phyloP scores from a whole-genome alignment of 2,113 vertebrate species.

The Symphodus melops region DNA sequence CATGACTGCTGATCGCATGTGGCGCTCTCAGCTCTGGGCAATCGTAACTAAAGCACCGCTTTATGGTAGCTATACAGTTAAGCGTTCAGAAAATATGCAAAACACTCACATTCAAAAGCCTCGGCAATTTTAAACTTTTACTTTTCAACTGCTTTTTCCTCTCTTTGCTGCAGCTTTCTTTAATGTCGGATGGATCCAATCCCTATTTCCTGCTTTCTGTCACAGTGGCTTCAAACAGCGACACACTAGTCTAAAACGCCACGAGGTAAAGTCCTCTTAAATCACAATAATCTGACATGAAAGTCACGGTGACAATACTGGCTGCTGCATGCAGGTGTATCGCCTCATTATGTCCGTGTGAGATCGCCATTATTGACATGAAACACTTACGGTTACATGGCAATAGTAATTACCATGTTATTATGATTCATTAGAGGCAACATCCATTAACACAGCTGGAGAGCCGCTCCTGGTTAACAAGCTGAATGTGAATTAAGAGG shows the following conservation, averaged over 20 bases:
- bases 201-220: constrained; percentile 7
- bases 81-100: constrained; percentile 59
- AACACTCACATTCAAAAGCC: constrained; percentile 47
- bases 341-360: background rate
- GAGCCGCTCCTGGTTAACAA: constrained; percentile 5
- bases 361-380: constrained; percentile 5
- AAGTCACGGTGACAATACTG: background rate
- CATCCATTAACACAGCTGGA: constrained; percentile 41
- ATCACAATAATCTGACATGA: background rate
- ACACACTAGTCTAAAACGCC: background rate
- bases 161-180: constrained; percentile 3
- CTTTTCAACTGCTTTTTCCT: constrained; percentile 3
- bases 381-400: constrained; percentile 17
- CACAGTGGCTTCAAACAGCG: constrained; percentile 12
- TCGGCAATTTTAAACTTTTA: constrained; percentile 36
- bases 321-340: background rate
- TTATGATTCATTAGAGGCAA: constrained; percentile 18
- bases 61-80: constrained; percentile 59
- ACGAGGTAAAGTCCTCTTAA: background rate
- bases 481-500: constrained; percentile 34
- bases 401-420: constrained; percentile 21
- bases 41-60: constrained; percentile 55
- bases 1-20: constrained; percentile 66
- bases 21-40: constrained; percentile 60
- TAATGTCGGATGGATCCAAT: background rate